Conservation (phyloP, 2,113 vertebrate species). For the Heptranchias perlo region DNA sequence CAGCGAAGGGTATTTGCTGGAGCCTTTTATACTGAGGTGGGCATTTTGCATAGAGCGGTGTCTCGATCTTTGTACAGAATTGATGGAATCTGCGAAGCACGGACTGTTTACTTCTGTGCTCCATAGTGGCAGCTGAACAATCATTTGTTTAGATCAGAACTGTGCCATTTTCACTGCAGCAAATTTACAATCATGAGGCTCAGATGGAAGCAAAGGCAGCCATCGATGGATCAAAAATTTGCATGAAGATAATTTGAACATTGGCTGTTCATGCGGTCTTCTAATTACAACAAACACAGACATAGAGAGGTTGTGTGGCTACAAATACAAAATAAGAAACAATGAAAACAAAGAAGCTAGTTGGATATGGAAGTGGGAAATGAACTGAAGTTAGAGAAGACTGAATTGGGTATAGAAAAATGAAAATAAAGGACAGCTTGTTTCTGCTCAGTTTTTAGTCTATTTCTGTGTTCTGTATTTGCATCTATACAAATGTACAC, state of each 20-base stretch:
- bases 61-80: not conserved
- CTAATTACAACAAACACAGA: not conserved
- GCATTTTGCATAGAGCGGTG: not conserved
- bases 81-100: not conserved
- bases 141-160: not conserved
- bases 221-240: not conserved
- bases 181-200: no score
- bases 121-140: not conserved
- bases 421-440: conserved; percentile 29
- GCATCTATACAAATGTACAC: not conserved
- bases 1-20: not conserved
- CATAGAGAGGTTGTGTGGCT: not conserved
- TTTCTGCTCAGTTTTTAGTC: conserved; percentile 1
- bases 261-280: not conserved
- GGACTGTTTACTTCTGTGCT: not conserved
- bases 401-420: conserved; percentile 23
- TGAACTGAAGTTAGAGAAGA: conserved; percentile 13
- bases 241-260: not conserved
- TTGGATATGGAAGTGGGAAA: conserved; percentile 19
- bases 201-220: not conserved
- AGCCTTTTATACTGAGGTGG: not conserved
- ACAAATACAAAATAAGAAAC: not conserved
- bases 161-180: not conserved
- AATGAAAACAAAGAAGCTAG: conserved; percentile 21
- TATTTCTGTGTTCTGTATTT: not conserved